Evolutionary conservation across 2,797 vertebrate species (phyloP).

Genomic region (Kryptopterus vitreolus): DNA sequence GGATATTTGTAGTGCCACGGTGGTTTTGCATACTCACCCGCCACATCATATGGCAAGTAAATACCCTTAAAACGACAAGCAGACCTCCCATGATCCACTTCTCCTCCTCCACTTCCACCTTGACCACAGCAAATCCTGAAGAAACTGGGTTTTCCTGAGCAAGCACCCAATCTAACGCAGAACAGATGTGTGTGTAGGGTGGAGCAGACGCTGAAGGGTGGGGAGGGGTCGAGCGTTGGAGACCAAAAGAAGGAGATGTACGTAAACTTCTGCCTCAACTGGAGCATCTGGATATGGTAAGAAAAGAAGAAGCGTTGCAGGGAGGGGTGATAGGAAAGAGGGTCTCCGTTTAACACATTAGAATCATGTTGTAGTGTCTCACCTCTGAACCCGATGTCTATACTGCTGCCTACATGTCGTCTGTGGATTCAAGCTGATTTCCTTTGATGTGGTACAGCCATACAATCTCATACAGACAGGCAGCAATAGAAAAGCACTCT

Average conservation of each 20-base stretch:
- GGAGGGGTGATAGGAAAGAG: conserved; percentile 50
- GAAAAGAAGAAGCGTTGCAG: conserved; percentile 66
- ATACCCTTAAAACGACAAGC: conserved; percentile 36
- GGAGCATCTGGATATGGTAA: conserved; percentile 70
- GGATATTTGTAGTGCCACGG: conserved; percentile 27
- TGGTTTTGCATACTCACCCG: conserved; percentile 36
- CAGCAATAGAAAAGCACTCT: conserved; percentile 32
- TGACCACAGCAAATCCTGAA: conserved; percentile 63
- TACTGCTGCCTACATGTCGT: conserved; percentile 72
- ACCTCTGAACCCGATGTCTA: conserved; percentile 69
- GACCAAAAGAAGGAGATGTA: conserved; percentile 42
- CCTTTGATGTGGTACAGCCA: conserved; percentile 63
- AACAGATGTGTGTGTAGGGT: conserved; percentile 72
- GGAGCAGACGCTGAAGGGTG: conserved; percentile 51
- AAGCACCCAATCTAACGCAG: conserved; percentile 67
- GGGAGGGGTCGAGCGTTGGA: conserved; percentile 28
- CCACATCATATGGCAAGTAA: conserved; percentile 25
- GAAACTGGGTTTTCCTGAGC: conserved; percentile 63
- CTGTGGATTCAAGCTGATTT: conserved; percentile 68
- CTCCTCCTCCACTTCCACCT: conserved; percentile 35
- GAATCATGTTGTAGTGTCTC: conserved; percentile 70
- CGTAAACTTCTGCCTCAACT: conserved; percentile 57
- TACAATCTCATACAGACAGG: conserved; percentile 42
- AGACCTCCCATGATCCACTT: conserved; percentile 29
- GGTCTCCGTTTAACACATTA: conserved; percentile 66